Base-by-base conservation (phyloP, 2,888 invertebrate genomes). In the Digitonthophagus gazella region DNA sequence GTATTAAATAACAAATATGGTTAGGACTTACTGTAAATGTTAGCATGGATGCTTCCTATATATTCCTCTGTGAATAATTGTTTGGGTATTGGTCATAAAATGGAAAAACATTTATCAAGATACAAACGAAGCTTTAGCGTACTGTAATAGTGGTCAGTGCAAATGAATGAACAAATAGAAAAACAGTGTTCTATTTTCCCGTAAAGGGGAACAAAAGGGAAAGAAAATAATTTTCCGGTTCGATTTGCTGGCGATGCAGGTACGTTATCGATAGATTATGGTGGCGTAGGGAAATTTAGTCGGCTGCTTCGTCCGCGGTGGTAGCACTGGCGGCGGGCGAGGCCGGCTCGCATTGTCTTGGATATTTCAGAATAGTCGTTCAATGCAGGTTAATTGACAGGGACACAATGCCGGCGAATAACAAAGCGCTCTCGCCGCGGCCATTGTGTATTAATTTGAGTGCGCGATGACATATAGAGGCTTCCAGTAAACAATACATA, bases 381-480 rank as follows among this genome's bases (percentile, higher is more conserved):
- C 79, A 80, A 80, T 80, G 78, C 80, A 81, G 80, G 80, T 81
- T 81, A 81, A 81, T 81, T 81, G 81, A 81, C 80, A 80, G 78
- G 74, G 79, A 80, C 79, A 81, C 80, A 81, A 81, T 80, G 79
- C 80, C 76, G 77, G 75, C 79, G 76, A 79, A 81, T 80, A 81
- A 81, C 81, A 81, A 81, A 80, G 81, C 79, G 76, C 75, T 77
- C 78, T 78, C 78, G 78, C 79, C 77, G 78, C 78, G 76, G 78
- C 81, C 79, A 81, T 81, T 81, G 80, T 81, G 79, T 79, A 79
- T 80, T 81, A 80, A 81, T 81, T 81, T 80, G 79, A 80, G 79
- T 80, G 78, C 78, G 78, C 79, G 78, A 78, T 80, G 80, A 80
- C 79, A 80, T 79, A 80, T 78, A 80, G 78, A 78, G 77, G 76